A percentile compares a stretch with the other conserved stretches of the same genome.
Evolutionary conservation across 1,140 invertebrate species (phyloP).

Genomic region (Daktulosphaira vitifoliae): DNA sequence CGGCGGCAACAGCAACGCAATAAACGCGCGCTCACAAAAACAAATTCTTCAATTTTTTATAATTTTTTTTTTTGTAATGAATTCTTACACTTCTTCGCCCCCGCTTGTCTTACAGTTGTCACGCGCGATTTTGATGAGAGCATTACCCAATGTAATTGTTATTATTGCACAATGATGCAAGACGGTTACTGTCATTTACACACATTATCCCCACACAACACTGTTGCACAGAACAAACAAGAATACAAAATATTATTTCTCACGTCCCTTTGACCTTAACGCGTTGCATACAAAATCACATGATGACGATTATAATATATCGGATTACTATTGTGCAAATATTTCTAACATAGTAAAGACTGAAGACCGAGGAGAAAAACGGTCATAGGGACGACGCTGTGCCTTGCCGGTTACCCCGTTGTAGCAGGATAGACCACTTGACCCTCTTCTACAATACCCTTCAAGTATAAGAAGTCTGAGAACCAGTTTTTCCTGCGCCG

Average conservation of each 20-base stretch:
- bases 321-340: slow-evolving; percentile 2
- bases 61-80: too few species aligned
- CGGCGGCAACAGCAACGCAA: too few species aligned
- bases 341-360: not conserved
- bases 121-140: too few species aligned
- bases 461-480: not conserved
- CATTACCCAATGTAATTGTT: too few species aligned
- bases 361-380: not conserved
- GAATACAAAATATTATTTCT: not conserved
- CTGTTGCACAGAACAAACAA: too few species aligned
- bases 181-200: too few species aligned
- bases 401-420: not conserved
- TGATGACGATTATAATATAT: not conserved
- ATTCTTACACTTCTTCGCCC: too few species aligned
- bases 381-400: not conserved
- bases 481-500: not conserved
- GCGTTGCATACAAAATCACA: not conserved
- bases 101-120: too few species aligned
- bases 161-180: too few species aligned
- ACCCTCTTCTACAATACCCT: not conserved
- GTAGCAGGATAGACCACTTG: not conserved
- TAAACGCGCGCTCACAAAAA: too few species aligned
- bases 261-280: not conserved
- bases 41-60: too few species aligned
- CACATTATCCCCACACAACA: too few species aligned